These are phyloP conservation scores for Rhopilema esculentum DNA, from an alignment of 30 jellyfish, hydroid and myxozoan species.

Conservation along the genomic window DNA sequence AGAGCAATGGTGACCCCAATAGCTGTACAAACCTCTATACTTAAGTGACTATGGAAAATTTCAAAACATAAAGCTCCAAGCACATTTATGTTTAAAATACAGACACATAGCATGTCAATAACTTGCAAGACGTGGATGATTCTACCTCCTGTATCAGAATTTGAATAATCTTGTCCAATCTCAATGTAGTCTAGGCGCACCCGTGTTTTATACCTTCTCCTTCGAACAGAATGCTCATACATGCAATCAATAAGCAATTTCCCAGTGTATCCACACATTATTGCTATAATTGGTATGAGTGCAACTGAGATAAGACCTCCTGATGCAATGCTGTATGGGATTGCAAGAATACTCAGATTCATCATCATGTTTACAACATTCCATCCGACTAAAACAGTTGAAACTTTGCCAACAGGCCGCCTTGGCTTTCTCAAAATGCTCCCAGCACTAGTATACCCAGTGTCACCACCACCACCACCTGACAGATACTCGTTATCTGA, in stretches of 20 bases:
- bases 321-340: conserved; percentile 82
- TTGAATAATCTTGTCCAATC: conserved; percentile 77
- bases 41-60: conserved; percentile 48
- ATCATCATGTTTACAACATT: conserved; percentile 81
- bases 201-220: conserved; percentile 47
- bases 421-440: conserved; percentile 38
- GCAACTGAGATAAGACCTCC: conserved; percentile 83
- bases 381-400: conserved; percentile 86
- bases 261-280: conserved; percentile 80
- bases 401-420: conserved; percentile 79
- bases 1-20: conserved; percentile 87
- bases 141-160: conserved; percentile 74
- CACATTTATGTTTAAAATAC: conserved; percentile 81
- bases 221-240: conserved; percentile 75
- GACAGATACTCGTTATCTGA: conserved; percentile 54
- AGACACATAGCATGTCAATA: conserved; percentile 77
- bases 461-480: conserved; percentile 31
- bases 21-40: conserved; percentile 79
- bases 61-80: conserved; percentile 89
- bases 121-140: conserved; percentile 65
- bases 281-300: conserved; percentile 54
- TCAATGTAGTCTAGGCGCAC: conserved; percentile 76
- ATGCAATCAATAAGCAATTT: conserved; percentile 73
- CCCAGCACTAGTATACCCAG: conserved; percentile 38
- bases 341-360: conserved; percentile 74